phyloP scores from a whole-genome alignment of 2,113 vertebrate species.

The Eretmochelys imbricata region DNA sequence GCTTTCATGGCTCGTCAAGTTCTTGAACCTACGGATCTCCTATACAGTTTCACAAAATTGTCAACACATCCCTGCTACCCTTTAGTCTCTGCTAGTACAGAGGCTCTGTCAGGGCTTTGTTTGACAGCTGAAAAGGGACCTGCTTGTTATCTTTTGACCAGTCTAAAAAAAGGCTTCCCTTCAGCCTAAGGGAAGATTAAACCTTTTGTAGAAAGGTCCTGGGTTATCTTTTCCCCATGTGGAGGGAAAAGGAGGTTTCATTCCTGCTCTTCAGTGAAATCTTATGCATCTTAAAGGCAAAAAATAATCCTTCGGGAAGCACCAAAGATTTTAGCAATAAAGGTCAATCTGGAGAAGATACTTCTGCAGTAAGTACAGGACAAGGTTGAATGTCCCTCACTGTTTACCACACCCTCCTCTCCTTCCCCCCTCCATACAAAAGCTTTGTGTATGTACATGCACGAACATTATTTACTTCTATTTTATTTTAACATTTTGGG shows the following conservation, averaged over 20 bases:
- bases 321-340: too few relatives aligned
- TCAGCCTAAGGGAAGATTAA: not conserved
- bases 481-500: not conserved
- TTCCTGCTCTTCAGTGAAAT: not conserved
- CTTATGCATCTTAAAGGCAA: not conserved
- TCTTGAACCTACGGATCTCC: not conserved
- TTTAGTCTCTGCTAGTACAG: not conserved
- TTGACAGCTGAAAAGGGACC: not conserved
- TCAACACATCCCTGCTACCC: not conserved
- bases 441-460: not conserved
- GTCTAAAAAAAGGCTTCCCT: not conserved
- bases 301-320: not conserved
- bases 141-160: not conserved
- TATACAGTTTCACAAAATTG: not conserved
- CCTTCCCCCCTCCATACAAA: not conserved
- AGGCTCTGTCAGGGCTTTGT: not conserved
- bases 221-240: not conserved
- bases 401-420: not conserved
- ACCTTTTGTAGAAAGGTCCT: not conserved
- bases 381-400: not conserved
- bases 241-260: not conserved
- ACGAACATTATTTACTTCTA: not conserved
- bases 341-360: too few relatives aligned
- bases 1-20: not conserved
- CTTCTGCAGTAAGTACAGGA: not conserved